Evolutionary conservation across 2,113 vertebrate species (phyloP).

Genomic region (Sorex araneus): DNA sequence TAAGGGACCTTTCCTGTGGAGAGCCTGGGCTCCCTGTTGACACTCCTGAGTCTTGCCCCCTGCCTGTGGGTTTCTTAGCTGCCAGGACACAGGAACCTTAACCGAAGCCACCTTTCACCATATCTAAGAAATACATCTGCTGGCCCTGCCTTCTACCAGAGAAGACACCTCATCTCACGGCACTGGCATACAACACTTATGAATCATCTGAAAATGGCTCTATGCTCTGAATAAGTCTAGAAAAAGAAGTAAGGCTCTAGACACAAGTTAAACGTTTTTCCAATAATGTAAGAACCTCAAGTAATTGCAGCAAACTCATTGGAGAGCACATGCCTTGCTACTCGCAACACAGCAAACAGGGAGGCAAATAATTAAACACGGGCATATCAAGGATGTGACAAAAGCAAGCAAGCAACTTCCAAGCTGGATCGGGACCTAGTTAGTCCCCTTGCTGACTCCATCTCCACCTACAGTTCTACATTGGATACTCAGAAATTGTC

Average conservation of each 20-base stretch:
- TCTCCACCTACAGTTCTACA: slow-evolving; percentile 56
- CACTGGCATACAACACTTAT: not conserved
- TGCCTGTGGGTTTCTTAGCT: not conserved
- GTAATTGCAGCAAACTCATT: slow-evolving; percentile 38
- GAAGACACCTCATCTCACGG: not conserved
- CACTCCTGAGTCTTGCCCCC: not conserved
- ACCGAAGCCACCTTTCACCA: not conserved
- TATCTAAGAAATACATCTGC: not conserved
- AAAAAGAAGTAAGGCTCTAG: slow-evolving; percentile 26
- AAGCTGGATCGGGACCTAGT: slow-evolving; percentile 52
- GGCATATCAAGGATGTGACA: not conserved
- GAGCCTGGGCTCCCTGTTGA: not conserved
- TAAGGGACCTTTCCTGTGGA: not conserved
- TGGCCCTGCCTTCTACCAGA: not conserved
- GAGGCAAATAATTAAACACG: slow-evolving; percentile 51
- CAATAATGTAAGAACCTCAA: slow-evolving; percentile 41
- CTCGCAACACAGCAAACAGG: slow-evolving; percentile 29
- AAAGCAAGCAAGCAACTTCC: slow-evolving; percentile 39
- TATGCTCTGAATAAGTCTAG: not conserved
- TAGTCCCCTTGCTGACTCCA: not conserved
- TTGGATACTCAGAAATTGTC: slow-evolving; percentile 63
- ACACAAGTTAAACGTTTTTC: slow-evolving; percentile 1
- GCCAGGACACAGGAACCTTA: not conserved
- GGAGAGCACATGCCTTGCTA: not conserved
- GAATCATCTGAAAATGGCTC: not conserved